Evolutionary conservation across 2,888 invertebrate species (phyloP), one percentile per base, ranked within the genome.

Genomic region (Calliscelio sp.): DNA sequence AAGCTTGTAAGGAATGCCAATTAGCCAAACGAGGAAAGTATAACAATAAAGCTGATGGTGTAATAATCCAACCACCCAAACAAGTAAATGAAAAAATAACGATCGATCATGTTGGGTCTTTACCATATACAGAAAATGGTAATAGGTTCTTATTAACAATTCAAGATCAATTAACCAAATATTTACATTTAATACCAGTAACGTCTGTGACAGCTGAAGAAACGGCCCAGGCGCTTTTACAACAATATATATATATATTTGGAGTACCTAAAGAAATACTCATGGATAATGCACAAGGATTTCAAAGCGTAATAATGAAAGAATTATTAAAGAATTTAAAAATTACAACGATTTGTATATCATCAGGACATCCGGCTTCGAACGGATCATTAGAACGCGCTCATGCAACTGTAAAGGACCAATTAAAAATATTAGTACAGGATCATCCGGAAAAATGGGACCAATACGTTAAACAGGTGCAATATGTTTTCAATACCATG

Each of bases 351-450:
- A 44, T 44, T 10, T 10, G 11, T 44, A 44, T 44, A 10, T 10
- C 44, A 44, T 7, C 44, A 44, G 44, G 44, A 44, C 44, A 44
- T 16, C 44, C 44, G 5, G 10, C 6, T 10, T 44, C 44, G 14
- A 44, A 44, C 16, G 44, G 44, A 16, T 44, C 44, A n/a, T 44
- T 44, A n/a, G 44, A 44, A 44, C 44, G 44, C 4, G 44, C 44
- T n/a, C 44, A 44, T 14, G 6, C 44, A 10, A 44, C 44, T 10
- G 16, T 44, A 10, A 44, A 44, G 14, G 14, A 10, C 14, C 44
- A 44, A 44, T 16, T 44, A 10, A 44, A 44, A 16, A 44, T 44
- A 44, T n/a, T 44, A 10, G 16, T 44, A 4, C 14, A 44, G 16
- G 44, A 44, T 44, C 16, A 10, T n/a, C 44, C 44, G 14, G 44